Conservation (phyloP, 2,113 vertebrate genomes). For the Heterochromis multidens region DNA sequence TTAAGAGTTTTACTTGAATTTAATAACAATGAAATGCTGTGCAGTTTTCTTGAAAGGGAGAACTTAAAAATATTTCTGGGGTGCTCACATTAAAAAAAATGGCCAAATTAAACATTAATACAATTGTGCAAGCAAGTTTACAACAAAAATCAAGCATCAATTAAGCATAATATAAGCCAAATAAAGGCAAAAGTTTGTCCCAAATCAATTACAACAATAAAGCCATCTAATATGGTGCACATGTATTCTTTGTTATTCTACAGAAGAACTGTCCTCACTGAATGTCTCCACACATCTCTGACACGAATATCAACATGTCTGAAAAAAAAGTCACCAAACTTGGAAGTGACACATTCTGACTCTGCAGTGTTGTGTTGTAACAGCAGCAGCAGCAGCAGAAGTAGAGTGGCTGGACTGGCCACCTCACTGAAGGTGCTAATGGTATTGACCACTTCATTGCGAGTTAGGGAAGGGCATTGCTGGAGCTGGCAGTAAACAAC, state of each 20-base stretch:
- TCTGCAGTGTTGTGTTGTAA: background rate
- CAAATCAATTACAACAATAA: background rate
- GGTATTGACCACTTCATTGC: constrained; percentile 54
- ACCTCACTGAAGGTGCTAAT: constrained; percentile 37
- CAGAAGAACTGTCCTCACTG: background rate
- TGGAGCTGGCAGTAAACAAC: constrained; percentile 55
- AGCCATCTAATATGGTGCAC: background rate
- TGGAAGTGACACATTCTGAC: background rate
- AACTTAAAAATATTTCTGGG: no score
- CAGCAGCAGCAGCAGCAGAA: background rate
- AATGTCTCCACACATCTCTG: background rate
- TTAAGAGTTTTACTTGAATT: background rate
- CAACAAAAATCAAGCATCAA: background rate
- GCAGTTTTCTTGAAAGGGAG: no score
- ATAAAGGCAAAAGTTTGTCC: background rate
- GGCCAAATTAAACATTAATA: background rate
- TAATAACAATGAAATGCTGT: no score
- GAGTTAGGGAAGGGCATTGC: constrained; percentile 48
- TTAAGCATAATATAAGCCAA: background rate
- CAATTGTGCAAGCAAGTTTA: no score
- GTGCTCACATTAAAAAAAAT: background rate
- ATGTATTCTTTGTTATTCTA: background rate
- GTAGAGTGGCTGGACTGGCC: background rate
- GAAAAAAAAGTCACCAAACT: background rate
- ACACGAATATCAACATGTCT: background rate